phyloP scores from a whole-genome alignment of 2,888 invertebrate species.

The Chaitophorus viminalis region DNA sequence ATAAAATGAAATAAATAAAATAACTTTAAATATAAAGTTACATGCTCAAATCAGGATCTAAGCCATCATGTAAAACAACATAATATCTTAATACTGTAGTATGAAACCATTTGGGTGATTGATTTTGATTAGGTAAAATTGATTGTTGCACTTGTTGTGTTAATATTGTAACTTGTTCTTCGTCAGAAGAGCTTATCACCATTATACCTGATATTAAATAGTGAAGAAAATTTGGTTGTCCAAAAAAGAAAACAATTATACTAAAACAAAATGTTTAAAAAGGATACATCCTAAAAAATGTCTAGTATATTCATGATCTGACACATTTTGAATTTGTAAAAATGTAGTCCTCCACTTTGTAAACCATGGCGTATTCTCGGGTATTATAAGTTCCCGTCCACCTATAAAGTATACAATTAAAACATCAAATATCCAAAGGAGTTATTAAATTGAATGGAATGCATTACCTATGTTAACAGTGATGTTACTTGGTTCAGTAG shows the following conservation, averaged over 20 bases:
- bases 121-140: slow-evolving; percentile 75
- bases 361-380: slow-evolving; percentile 90
- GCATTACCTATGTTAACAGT: slow-evolving; percentile 30
- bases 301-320: slow-evolving; percentile 96
- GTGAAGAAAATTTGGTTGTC: slow-evolving; percentile 13
- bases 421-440: background rate
- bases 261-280: slow-evolving; percentile 72
- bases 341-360: slow-evolving; percentile 95
- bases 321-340: slow-evolving; percentile 85
- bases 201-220: slow-evolving; percentile 68
- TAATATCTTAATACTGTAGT: slow-evolving; percentile 64
- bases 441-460: background rate
- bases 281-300: slow-evolving; percentile 85
- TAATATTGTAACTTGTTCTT: slow-evolving; percentile 80
- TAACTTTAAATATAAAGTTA: slow-evolving; percentile 21
- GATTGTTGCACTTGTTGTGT: slow-evolving; percentile 84
- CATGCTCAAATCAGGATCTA: slow-evolving; percentile 63
- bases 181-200: slow-evolving; percentile 71
- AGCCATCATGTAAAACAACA: slow-evolving; percentile 65
- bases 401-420: slow-evolving; percentile 65
- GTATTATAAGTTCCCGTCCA: slow-evolving; percentile 75
- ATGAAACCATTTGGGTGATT: slow-evolving; percentile 71
- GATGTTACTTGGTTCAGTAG: background rate
- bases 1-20: background rate
- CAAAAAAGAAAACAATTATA: slow-evolving; percentile 68